phyloP scores from a whole-genome alignment of 2,888 invertebrate species.

The Rugalucina vietnamica region DNA sequence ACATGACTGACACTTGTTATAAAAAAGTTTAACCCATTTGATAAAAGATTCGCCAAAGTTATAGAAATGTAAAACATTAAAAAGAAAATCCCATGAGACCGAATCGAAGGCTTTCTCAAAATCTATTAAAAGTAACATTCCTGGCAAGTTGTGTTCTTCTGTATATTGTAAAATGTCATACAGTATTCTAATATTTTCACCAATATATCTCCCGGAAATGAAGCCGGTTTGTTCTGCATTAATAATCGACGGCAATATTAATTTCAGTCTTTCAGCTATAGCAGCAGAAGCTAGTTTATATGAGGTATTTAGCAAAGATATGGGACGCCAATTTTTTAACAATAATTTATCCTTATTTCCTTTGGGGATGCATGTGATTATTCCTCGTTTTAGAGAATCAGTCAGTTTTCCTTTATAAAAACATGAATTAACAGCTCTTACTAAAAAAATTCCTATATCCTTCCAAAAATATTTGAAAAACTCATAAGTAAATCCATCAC shows the following conservation, averaged over 20 bases:
- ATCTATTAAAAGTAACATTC: neutral
- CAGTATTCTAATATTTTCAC: neutral
- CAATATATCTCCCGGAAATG: neutral
- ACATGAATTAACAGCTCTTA: neutral
- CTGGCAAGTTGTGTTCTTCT: neutral
- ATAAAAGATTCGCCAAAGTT: neutral
- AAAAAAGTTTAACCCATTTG: neutral
- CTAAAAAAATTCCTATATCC: neutral
- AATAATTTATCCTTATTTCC: neutral
- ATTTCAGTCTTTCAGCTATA: too few relatives aligned
- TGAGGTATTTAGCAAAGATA: neutral
- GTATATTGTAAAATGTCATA: neutral
- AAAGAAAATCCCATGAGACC: neutral
- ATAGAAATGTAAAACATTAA: neutral
- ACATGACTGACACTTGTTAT: neutral
- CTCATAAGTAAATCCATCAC: too few relatives aligned
- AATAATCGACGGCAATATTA: neutral
- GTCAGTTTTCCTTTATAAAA: neutral
- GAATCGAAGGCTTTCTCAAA: neutral
- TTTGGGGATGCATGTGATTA: neutral
- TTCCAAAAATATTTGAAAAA: neutral
- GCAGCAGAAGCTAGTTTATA: too few relatives aligned
- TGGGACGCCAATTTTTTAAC: neutral
- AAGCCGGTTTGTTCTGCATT: neutral
- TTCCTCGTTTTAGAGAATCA: neutral